Percentiles rank a stretch among this genome's conserved stretches.
phyloP scores from a whole-genome alignment of 2,797 vertebrate species.

The Distichodus sexfasciatus region DNA sequence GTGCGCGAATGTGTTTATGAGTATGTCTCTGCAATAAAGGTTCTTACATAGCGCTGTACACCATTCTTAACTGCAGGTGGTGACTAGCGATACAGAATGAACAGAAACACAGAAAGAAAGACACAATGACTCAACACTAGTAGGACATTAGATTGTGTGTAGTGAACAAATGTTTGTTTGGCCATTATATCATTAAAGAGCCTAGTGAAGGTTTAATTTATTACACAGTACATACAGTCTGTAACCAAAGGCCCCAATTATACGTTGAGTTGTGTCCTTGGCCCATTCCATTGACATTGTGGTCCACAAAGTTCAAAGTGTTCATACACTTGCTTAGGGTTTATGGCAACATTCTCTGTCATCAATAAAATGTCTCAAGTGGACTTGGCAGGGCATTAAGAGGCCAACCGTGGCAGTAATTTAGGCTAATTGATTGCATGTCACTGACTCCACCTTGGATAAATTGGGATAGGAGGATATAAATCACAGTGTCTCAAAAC shows the following conservation, averaged over 20 bases:
- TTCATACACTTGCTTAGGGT: constrained; percentile 3
- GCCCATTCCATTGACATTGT: background rate
- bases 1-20: constrained; percentile 24
- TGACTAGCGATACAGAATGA: background rate
- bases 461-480: constrained; percentile 11
- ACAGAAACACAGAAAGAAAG: too few relatives aligned
- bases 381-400: constrained; percentile 19
- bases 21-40: constrained; percentile 22
- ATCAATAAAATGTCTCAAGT: background rate
- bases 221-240: too few relatives aligned
- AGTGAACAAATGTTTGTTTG: too few relatives aligned
- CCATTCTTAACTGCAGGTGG: constrained; percentile 10
- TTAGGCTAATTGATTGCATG: constrained; percentile 8
- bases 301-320: background rate
- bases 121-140: background rate
- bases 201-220: too few relatives aligned
- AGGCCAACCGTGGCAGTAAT: constrained; percentile 1
- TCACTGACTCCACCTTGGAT: constrained; percentile 5
- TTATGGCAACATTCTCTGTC: constrained; percentile 8
- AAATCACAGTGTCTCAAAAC: background rate
- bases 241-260: too few relatives aligned
- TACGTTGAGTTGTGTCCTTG: too few relatives aligned
- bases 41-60: background rate
- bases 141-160: too few relatives aligned
- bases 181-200: too few relatives aligned